Evolutionary conservation across 2,888 invertebrate species (phyloP).

Genomic region (Coleophora flavipennella): DNA sequence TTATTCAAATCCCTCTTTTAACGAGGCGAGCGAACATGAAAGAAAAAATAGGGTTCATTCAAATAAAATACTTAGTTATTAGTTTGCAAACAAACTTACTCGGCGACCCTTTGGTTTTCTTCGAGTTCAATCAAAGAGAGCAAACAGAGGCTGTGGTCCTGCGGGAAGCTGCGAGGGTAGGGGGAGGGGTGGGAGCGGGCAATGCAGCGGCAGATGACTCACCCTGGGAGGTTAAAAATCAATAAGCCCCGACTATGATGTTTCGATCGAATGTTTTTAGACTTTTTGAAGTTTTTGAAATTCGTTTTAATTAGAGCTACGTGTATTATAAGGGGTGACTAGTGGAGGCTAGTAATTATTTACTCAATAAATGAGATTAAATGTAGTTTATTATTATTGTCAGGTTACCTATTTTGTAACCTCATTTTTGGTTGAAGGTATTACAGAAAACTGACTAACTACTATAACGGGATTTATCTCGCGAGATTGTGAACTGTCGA

Average conservation of each 20-base stretch:
- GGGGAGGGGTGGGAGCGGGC: conserved; percentile 18
- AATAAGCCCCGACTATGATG: conserved; percentile 36
- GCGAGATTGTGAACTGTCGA: no score
- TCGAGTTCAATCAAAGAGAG: conserved; percentile 60
- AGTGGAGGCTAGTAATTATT: no score
- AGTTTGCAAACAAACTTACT: conserved; percentile 36
- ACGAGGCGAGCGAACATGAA: conserved; percentile 4
- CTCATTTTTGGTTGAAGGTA: no score
- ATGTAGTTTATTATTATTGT: no score
- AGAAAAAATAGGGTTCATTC: conserved; percentile 8
- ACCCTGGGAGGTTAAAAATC: conserved; percentile 56
- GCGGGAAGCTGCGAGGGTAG: conserved; percentile 15
- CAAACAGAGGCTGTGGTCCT: conserved; percentile 37
- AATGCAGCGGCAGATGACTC: conserved; percentile 50
- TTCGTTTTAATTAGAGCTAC: no score
- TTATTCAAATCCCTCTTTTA: background rate
- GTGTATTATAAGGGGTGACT: no score
- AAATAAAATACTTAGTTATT: conserved; percentile 45
- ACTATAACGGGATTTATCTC: no score
- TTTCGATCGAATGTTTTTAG: conserved; percentile 2
- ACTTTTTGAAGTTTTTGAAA: background rate
- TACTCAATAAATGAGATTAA: no score
- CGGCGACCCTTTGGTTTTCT: conserved; percentile 33
- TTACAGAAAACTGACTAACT: no score
- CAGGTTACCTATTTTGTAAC: no score